Evolutionary conservation across 2,797 vertebrate species (phyloP), one percentile per base, ranked within the genome.

Genomic region (Acomys russatus): DNA sequence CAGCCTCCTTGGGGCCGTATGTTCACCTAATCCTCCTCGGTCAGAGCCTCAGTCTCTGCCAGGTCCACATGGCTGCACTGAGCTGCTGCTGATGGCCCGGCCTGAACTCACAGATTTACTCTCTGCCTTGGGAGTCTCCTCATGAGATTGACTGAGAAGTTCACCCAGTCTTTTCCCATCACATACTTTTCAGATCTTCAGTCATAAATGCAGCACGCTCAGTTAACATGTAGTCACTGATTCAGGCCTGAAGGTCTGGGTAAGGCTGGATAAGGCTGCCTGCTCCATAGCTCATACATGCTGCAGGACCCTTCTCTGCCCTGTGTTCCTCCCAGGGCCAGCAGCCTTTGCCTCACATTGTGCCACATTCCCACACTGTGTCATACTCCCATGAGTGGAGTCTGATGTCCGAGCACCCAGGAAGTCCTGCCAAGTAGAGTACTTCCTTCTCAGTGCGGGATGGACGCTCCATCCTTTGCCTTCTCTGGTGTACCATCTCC

Each of bases 401-500:
- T 28, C 25, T 44, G 25, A 61, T 7, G 8, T 64, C 61, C 6
- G 2, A 49, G 35, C 25, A 33, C 15, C 38, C 61, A 18, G 61
- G 38, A 44, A 44, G 15, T 1, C 49, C 85, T 33, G 0, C 35
- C 5, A 28, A 9, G 35, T 59, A 17, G 6, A 3, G 22, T 2
- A 15, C 78, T 25, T 89, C 61, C 61, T 83, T 44, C 54, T 80
- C 59, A 23, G 23, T 14, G 2, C 2, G 59, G 73, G 7, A 33
- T 1, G 3, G 59, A 35, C 0, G 3, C 30, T 8, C 15, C 10
- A 22, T 11, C 3, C 3, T 35, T 1, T 0, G 20, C 9, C 35
- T 78, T 64, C 80, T 33, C 30, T 63, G 66, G 61, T 44, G 12
- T 17, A 44, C 35, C 59, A 28, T 44, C 44, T 33, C 54, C 38